Base-by-base conservation (phyloP, 2,113 vertebrate species). In the Pomatostomus ruficeps region DNA sequence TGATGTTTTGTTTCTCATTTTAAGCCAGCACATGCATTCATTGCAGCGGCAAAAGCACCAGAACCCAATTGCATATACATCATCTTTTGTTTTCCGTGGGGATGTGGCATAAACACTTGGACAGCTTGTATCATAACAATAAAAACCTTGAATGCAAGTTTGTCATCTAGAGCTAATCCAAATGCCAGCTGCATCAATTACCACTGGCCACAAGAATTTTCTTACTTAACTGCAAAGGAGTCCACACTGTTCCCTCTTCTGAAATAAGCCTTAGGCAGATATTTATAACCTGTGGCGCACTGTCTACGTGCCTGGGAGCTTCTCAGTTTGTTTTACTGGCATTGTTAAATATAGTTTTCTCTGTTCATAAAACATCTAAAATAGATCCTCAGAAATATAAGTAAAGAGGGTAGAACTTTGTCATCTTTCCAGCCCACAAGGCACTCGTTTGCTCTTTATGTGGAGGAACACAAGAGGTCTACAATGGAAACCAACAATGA, bases 231-330 rank as follows among this genome's bases (percentile, higher is more conserved):
- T 76, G 73, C 36, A 70, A 49, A 59, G 61, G 29, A 82, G 63
- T 19, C 67, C 52, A 80, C 18, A 9, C n/a, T 88, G 70, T 52
- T 92, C 70, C 46, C 40, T 58, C 38, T 16, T 82, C 55, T 52
- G 58, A 95, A 91, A 43, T 43, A 87, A 89, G 72, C 62, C 73
- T 45, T 16, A 13, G 46, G 68, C 46, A 65, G 84, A 78, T 89
- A 92, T 96, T 95, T 95, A 92, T 92, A 97, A 89, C 62, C 59
- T 59, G 82, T 61, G 68, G 21, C 71, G 61, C 40, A 42, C 23
- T 54, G 23, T 46, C 73, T 93, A 87, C 67, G 55, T 85, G 92
- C 36, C 83, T 46, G 68, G 45, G 59, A 92, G 40, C 77, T 14
- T 46, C 89, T 79, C n/a, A 9, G 38, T 57, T 79, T 89, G 80